A percentile compares a stretch with the other conserved stretches of the same genome.
phyloP scores from a whole-genome alignment of 1,140 invertebrate genomes.

The Drosophila kanapiae region DNA sequence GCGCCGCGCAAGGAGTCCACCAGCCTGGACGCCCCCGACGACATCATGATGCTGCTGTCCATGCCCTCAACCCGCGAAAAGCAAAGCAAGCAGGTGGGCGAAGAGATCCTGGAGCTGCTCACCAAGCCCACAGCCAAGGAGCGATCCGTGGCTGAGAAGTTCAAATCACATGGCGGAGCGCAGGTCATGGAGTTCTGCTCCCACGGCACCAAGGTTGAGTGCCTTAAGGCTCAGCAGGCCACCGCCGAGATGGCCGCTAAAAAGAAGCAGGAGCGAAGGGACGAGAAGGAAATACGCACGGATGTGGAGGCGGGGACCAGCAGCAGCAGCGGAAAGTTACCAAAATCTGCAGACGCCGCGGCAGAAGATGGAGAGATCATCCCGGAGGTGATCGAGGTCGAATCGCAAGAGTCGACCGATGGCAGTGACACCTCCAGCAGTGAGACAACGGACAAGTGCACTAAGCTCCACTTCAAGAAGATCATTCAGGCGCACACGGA shows the following conservation, averaged over 20 bases:
- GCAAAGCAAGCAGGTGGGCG: slow-evolving; percentile 97
- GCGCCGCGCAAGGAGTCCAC: slow-evolving; percentile 83
- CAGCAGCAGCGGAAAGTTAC: slow-evolving; percentile 39
- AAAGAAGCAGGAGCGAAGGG: slow-evolving; percentile 75
- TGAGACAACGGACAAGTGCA: slow-evolving; percentile 87
- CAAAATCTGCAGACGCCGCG: slow-evolving; percentile 22
- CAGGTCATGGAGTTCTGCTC: slow-evolving; percentile 99
- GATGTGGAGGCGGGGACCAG: slow-evolving; percentile 6
- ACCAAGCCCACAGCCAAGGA: slow-evolving; percentile 99
- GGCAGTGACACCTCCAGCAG: slow-evolving; percentile 56
- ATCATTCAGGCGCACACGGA: slow-evolving; percentile 99
- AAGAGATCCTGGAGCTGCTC: slow-evolving; percentile 97
- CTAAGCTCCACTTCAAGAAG: slow-evolving; percentile 98
- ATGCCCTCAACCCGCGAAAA: slow-evolving; percentile 97
- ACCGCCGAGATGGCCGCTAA: slow-evolving; percentile 85
- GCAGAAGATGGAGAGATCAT: slow-evolving; percentile 80
- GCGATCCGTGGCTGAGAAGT: slow-evolving; percentile 95
- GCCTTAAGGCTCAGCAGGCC: slow-evolving; percentile 88
- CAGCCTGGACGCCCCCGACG: slow-evolving; percentile 87
- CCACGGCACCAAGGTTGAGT: slow-evolving; percentile 96
- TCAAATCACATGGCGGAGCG: slow-evolving; percentile 96
- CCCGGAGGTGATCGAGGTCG: slow-evolving; percentile 60
- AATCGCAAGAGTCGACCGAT: slow-evolving; percentile 71
- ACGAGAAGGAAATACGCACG: slow-evolving; percentile 75
- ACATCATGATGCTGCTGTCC: slow-evolving; percentile 92